Percentiles rank a stretch among this genome's conserved stretches.
These are phyloP conservation scores for Peromyscus attwateri DNA, from an alignment of 2,797 vertebrate genomes.

Conservation along the genomic window DNA sequence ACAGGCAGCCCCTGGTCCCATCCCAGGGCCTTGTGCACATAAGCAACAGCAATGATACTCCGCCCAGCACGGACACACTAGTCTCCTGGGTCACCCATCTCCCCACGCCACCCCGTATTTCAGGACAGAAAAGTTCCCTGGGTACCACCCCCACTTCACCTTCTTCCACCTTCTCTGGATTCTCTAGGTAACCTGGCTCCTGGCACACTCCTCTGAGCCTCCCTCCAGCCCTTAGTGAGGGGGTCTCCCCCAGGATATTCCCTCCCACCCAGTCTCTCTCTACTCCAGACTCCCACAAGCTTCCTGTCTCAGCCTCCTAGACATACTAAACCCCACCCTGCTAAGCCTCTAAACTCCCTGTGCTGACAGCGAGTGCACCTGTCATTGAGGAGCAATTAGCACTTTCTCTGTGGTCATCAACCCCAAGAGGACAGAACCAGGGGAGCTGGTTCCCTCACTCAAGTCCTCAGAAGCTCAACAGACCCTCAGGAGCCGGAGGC, in stretches of 20 bases:
- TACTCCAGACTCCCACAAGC: background rate
- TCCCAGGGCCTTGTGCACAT: background rate
- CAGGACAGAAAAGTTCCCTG: background rate
- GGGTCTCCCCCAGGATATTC: background rate
- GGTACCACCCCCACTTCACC: background rate
- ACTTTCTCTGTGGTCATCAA: background rate
- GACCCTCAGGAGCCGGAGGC: background rate
- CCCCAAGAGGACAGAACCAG: background rate
- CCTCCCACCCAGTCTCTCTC: background rate
- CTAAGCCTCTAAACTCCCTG: background rate
- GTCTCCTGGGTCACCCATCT: background rate
- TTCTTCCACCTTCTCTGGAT: background rate
- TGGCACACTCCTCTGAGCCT: background rate
- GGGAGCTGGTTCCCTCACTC: background rate
- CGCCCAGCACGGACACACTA: background rate
- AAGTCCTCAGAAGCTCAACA: background rate
- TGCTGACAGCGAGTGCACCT: too few species aligned
- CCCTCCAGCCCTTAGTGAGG: background rate
- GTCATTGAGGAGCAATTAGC: background rate
- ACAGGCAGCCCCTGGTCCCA: background rate
- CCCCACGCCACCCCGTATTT: rapidly evolving
- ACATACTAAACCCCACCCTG: background rate
- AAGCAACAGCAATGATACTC: background rate
- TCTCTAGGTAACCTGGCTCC: background rate
- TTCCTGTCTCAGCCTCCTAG: background rate